Evolutionary conservation across 2,888 invertebrate species (phyloP), one percentile per base, ranked within the genome.

Genomic region (Neria commutata): DNA sequence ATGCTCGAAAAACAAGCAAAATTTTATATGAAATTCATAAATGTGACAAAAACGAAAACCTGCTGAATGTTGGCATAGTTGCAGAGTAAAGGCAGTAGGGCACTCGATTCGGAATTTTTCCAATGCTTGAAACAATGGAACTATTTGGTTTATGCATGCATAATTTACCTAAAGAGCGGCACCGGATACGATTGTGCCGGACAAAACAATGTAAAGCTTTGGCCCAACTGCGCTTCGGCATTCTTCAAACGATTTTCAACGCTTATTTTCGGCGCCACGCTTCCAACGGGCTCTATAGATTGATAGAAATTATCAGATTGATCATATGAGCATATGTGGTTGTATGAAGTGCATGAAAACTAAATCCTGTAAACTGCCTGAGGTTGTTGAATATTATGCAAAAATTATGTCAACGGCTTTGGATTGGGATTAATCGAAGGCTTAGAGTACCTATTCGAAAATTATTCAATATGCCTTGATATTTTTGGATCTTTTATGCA

Each of bases 101-200:
- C n/a, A n/a, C n/a, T n/a, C n/a, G n/a, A n/a, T n/a, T n/a, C n/a
- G n/a, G n/a, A n/a, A n/a, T n/a, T n/a, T n/a, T n/a, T n/a, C n/a
- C n/a, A n/a, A n/a, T n/a, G n/a, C n/a, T n/a, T n/a, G n/a, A n/a
- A n/a, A n/a, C n/a, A n/a, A n/a, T n/a, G n/a, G n/a, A n/a, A n/a
- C n/a, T n/a, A n/a, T n/a, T n/a, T n/a, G n/a, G n/a, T n/a, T n/a
- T n/a, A n/a, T n/a, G n/a, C n/a, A n/a, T n/a, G n/a, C n/a, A n/a
- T n/a, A n/a, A n/a, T n/a, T 66, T 85, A 86, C 86, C 85, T 86
- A 84, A 84, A 86, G 63, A 83, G 76, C 65, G 86, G 86, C 73
- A 88, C 86, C 67, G 90, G 90, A 80, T 86, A 89, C 65, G 88
- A 90, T 84, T 91, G 90, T 60, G 89, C 89, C 76, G 89, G 90